A percentile compares a stretch with the other conserved stretches of the same genome.
Evolutionary conservation across 2,797 vertebrate genomes (phyloP).

Genomic region (Xenops minutus): DNA sequence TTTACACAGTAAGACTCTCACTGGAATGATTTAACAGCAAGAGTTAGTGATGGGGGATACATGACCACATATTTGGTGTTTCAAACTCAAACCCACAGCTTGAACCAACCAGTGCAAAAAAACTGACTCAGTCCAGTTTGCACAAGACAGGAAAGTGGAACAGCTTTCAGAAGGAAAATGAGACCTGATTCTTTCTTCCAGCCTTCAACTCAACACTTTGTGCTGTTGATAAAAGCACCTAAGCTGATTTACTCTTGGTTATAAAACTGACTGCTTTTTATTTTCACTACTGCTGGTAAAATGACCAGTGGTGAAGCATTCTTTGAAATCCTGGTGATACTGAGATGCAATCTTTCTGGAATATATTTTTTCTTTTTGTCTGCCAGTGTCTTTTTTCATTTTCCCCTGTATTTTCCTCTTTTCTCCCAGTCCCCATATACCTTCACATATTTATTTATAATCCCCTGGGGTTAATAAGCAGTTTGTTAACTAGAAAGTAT

Average conservation of each 20-base stretch:
- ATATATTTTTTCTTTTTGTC: neutral
- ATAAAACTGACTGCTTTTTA: neutral
- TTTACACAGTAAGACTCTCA: neutral
- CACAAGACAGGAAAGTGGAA: neutral
- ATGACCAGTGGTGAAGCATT: accelerated
- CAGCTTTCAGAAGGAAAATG: neutral
- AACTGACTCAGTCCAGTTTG: neutral
- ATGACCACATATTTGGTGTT: neutral
- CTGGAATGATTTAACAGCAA: neutral
- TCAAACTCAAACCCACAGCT: neutral
- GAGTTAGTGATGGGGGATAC: neutral
- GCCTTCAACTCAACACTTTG: neutral
- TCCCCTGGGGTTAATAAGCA: neutral
- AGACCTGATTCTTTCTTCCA: neutral
- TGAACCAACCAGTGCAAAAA: neutral
- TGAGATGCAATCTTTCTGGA: neutral
- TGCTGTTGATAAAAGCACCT: neutral
- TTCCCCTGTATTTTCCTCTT: neutral
- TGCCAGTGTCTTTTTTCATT: neutral
- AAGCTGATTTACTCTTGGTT: neutral
- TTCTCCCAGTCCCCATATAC: accelerated
- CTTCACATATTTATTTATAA: neutral
- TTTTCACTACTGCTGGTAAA: neutral
- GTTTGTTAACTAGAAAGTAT: neutral
- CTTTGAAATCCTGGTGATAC: neutral